phyloP scores from a whole-genome alignment of 1,140 invertebrate species.

The Heliconius congener region DNA sequence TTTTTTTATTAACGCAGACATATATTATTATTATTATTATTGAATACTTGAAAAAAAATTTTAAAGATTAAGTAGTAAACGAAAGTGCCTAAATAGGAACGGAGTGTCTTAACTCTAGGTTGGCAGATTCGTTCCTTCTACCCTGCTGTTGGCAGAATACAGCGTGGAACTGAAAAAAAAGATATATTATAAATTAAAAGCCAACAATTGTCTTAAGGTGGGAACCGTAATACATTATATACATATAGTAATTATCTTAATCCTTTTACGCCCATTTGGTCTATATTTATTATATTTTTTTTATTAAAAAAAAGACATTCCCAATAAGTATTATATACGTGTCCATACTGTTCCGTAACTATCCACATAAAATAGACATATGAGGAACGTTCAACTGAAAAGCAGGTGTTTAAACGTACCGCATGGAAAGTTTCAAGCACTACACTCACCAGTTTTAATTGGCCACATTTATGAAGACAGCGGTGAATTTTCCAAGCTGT shows the following conservation, averaged over 20 bases:
- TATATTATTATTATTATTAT: background rate
- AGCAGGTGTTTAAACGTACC: constrained; percentile 21
- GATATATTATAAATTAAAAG: no score
- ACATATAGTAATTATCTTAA: no score
- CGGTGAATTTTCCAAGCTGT: constrained; percentile 32
- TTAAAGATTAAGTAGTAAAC: background rate
- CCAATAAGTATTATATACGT: background rate
- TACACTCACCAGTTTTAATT: constrained; percentile 24
- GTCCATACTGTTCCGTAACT: background rate
- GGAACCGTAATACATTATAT: no score
- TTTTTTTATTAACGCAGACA: background rate
- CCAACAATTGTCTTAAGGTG: no score
- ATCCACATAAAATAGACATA: constrained; percentile 14
- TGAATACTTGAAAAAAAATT: background rate
- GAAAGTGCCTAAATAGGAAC: no score
- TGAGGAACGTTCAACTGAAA: background rate
- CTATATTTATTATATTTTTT: background rate
- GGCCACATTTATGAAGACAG: constrained; percentile 30
- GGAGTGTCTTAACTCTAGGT: no score
- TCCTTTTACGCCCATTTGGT: no score
- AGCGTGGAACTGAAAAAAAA: no score
- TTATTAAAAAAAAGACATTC: background rate
- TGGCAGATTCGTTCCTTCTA: no score
- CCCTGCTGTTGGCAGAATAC: no score
- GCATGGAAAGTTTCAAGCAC: constrained; percentile 28